A percentile compares a stretch with the other conserved stretches of the same genome.
These are phyloP conservation scores for Leptinotarsa undecemlineata DNA, from an alignment of 1,140 invertebrate genomes.

Conservation along the genomic window DNA sequence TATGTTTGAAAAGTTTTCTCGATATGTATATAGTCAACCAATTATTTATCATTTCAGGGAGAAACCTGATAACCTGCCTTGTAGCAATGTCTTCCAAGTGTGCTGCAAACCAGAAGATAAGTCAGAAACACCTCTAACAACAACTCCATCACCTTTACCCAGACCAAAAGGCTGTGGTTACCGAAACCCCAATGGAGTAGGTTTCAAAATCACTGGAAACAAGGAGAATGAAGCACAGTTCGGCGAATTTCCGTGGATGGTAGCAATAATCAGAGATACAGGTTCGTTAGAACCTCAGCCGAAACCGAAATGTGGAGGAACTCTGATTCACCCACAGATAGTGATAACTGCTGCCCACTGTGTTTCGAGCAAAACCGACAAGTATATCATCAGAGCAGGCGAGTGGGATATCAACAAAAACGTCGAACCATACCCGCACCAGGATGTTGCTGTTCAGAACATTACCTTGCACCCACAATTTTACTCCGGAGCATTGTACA, in stretches of 20 bases:
- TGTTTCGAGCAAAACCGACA: constrained; percentile 48
- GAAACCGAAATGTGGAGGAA: constrained; percentile 67
- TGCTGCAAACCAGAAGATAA: constrained; percentile 60
- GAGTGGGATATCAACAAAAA: constrained; percentile 80
- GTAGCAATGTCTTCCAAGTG: constrained; percentile 65
- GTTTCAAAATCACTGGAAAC: constrained; percentile 60
- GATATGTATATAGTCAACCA: no score
- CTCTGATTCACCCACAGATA: constrained; percentile 69
- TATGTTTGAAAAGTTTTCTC: no score
- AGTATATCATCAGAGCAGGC: constrained; percentile 60
- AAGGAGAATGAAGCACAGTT: constrained; percentile 60
- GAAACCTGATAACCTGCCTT: constrained; percentile 54
- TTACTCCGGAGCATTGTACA: constrained; percentile 60
- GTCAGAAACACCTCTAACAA: constrained; percentile 40
- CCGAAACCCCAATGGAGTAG: constrained; percentile 64
- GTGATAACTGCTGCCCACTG: constrained; percentile 73
- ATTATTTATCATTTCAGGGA: not conserved
- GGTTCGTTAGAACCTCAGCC: constrained; percentile 61
- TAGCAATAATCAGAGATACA: constrained; percentile 66
- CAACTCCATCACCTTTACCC: constrained; percentile 32
- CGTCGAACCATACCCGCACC: constrained; percentile 69
- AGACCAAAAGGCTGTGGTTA: constrained; percentile 60
- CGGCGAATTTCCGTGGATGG: constrained; percentile 81
- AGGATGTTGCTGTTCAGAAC: constrained; percentile 65
- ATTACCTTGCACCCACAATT: constrained; percentile 55